Percentiles rank a stretch among this genome's conserved stretches.
These are phyloP conservation scores for Ylistrum balloti DNA, from an alignment of 1,140 invertebrate species.

Conservation along the genomic window DNA sequence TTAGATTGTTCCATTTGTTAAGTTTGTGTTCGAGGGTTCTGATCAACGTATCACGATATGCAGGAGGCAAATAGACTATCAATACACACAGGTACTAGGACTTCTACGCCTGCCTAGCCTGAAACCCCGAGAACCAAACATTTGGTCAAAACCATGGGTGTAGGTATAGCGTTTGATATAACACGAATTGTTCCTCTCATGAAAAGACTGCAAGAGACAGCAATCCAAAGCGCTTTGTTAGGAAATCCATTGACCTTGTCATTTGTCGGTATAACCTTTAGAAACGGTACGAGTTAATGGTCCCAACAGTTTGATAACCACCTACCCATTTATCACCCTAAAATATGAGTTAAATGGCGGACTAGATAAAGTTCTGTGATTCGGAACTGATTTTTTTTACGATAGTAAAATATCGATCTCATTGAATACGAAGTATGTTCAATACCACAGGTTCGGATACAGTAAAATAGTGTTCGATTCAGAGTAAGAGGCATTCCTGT, in stretches of 20 bases:
- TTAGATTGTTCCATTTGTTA: too few relatives aligned
- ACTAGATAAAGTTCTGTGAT: not conserved
- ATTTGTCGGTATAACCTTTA: constrained; percentile 19
- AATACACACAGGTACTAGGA: too few relatives aligned
- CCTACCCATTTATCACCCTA: not conserved
- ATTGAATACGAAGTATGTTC: not conserved
- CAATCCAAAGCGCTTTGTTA: not conserved
- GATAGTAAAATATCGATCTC: not conserved
- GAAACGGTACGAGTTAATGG: constrained; percentile 14
- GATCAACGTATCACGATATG: too few relatives aligned
- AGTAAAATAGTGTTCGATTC: not conserved
- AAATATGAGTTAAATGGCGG: not conserved
- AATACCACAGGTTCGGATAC: not conserved
- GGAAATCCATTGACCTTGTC: constrained; percentile 2
- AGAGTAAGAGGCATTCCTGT: too few relatives aligned
- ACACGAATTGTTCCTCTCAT: not conserved
- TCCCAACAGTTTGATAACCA: not conserved
- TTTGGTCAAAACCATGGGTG: not conserved
- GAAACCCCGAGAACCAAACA: too few relatives aligned
- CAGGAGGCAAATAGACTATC: too few relatives aligned
- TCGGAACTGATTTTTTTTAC: not conserved
- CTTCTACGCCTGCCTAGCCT: too few relatives aligned
- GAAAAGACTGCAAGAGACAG: not conserved
- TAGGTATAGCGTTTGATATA: not conserved
- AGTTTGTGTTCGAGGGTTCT: too few relatives aligned